phyloP scores from a whole-genome alignment of 2,888 invertebrate genomes.

The Tineola bisselliella region DNA sequence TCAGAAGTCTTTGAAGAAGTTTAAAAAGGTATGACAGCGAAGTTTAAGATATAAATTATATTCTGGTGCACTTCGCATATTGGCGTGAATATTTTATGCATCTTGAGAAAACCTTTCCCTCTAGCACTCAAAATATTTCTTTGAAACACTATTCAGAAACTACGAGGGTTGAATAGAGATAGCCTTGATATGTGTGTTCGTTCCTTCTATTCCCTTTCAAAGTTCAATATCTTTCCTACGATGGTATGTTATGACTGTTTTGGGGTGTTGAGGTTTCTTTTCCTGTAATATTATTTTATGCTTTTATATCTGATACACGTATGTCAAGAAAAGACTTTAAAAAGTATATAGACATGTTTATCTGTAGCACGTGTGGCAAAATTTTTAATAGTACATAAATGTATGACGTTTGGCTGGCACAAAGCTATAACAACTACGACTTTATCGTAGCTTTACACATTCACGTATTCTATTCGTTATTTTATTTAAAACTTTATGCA shows the following conservation, averaged over 20 bases:
- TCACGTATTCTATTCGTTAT: too few relatives aligned
- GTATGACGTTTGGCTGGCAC: too few relatives aligned
- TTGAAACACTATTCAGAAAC: not conserved
- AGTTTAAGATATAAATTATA: not conserved
- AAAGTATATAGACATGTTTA: too few relatives aligned
- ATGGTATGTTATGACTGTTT: not conserved
- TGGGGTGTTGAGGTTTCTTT: not conserved
- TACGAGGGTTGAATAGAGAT: slow-evolving; percentile 10
- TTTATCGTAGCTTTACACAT: too few relatives aligned
- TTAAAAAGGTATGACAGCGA: not conserved
- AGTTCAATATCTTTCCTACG: not conserved
- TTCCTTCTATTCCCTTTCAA: not conserved
- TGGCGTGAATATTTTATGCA: slow-evolving; percentile 43
- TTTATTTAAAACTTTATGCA: too few relatives aligned
- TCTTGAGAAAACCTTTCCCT: slow-evolving; percentile 18
- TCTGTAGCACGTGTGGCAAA: too few relatives aligned
- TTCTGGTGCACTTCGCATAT: slow-evolving; percentile 25
- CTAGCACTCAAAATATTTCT: slow-evolving; percentile 4
- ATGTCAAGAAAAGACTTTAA: too few relatives aligned
- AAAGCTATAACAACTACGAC: too few relatives aligned
- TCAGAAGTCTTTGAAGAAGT: not conserved
- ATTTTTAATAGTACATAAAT: too few relatives aligned
- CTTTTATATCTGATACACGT: too few relatives aligned
- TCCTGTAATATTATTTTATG: not conserved
- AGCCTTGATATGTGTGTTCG: not conserved